Percentiles rank a stretch among this genome's conserved stretches.
phyloP scores from a whole-genome alignment of 2,113 vertebrate genomes.

The Stegostoma tigrinum region DNA sequence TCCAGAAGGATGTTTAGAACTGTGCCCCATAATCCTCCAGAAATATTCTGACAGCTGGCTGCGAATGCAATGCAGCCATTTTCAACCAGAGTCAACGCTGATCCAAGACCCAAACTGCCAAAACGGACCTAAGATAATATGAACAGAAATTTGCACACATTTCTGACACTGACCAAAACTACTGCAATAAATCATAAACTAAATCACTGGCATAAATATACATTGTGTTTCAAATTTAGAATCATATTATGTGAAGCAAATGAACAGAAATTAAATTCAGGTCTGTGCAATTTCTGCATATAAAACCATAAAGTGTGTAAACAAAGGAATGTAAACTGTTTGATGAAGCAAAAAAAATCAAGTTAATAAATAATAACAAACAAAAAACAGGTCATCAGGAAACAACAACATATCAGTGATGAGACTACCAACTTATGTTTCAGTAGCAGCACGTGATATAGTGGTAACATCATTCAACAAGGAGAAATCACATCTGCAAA shows the following conservation, averaged over 20 bases:
- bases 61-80: conserved; percentile 75
- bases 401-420: background rate
- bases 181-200: background rate
- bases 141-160: conserved; percentile 38
- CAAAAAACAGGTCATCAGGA: background rate
- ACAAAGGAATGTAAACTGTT: background rate
- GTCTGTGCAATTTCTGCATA: background rate
- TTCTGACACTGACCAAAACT: conserved; percentile 13
- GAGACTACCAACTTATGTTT: background rate
- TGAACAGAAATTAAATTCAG: background rate
- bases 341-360: background rate
- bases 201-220: background rate
- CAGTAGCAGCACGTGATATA: background rate
- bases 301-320: background rate
- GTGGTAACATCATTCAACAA: background rate
- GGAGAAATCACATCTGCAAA: background rate
- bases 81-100: conserved; percentile 76
- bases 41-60: conserved; percentile 91
- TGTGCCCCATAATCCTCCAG: conserved; percentile 90
- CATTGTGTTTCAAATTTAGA: background rate
- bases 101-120: conserved; percentile 80
- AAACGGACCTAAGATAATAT: conserved; percentile 72
- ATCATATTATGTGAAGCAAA: background rate
- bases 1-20: conserved; percentile 88
- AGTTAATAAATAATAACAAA: background rate